Percentiles rank a stretch among this genome's conserved stretches.
Conservation (phyloP, 2,797 vertebrate species). For the Lophius americanus region DNA sequence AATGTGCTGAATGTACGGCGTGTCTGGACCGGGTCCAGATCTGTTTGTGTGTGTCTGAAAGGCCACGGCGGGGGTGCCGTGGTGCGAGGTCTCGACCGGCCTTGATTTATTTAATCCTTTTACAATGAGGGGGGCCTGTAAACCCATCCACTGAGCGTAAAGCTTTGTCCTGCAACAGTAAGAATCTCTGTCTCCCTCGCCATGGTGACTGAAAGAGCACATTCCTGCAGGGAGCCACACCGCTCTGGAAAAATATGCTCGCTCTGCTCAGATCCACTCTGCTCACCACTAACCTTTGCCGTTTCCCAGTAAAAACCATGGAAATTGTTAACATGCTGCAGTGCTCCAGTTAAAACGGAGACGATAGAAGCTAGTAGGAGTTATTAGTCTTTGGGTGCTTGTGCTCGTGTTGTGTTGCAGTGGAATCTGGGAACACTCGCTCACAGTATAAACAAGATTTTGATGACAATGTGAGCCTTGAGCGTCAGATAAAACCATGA, state of each 20-base stretch:
- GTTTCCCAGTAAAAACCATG: slow-evolving; percentile 53
- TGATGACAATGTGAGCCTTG: slow-evolving; percentile 29
- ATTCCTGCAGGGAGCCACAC: slow-evolving; percentile 76
- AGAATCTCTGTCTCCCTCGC: slow-evolving; percentile 75
- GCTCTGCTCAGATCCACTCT: slow-evolving; percentile 47
- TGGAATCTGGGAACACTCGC: slow-evolving; percentile 12
- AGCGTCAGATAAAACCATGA: slow-evolving; percentile 14
- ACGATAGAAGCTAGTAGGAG: slow-evolving; percentile 2
- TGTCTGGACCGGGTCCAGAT: slow-evolving; percentile 60
- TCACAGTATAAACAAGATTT: slow-evolving; percentile 10
- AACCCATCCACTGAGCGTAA: slow-evolving; percentile 74
- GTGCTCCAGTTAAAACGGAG: slow-evolving; percentile 31
- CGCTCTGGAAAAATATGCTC: slow-evolving; percentile 60
- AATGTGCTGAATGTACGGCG: slow-evolving; percentile 48
- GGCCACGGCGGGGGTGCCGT: slow-evolving; percentile 50
- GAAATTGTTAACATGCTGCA: slow-evolving; percentile 58
- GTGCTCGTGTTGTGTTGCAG: slow-evolving; percentile 6
- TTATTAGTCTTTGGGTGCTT: slow-evolving; percentile 5
- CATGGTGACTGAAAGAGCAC: slow-evolving; percentile 77
- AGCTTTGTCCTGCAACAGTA: slow-evolving; percentile 79
- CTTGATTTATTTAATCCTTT: slow-evolving; percentile 82
- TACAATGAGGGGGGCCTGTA: slow-evolving; percentile 75
- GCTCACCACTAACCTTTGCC: slow-evolving; percentile 55
- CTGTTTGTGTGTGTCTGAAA: slow-evolving; percentile 67
- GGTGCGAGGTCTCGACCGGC: slow-evolving; percentile 60